Percentiles rank a stretch among this genome's conserved stretches.
Evolutionary conservation across 2,888 invertebrate genomes (phyloP).

Genomic region (Ctena decussata): DNA sequence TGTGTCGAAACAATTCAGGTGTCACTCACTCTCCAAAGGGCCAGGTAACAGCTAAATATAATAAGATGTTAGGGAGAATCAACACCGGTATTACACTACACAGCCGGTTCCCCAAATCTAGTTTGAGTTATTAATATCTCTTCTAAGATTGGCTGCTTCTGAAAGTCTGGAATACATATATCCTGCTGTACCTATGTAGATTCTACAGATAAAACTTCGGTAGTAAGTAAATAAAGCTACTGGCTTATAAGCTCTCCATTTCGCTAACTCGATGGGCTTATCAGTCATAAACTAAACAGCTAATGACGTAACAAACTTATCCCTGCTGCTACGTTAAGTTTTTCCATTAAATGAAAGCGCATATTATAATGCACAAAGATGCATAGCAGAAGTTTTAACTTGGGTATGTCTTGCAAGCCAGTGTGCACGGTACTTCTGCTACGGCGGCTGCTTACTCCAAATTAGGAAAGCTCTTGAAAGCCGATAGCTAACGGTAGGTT

Average conservation of each 20-base stretch:
- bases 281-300: not conserved
- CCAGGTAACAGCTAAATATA: not conserved
- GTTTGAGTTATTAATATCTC: slow-evolving; percentile 55
- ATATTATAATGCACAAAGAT: not conserved
- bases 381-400: not conserved
- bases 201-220: slow-evolving; percentile 12
- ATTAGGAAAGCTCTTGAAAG: slow-evolving; percentile 67
- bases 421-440: not conserved
- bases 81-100: not conserved
- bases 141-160: slow-evolving; percentile 54
- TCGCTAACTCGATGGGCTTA: not conserved
- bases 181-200: slow-evolving; percentile 52
- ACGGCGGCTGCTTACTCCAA: slow-evolving; percentile 59
- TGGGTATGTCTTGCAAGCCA: not conserved
- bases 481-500: slow-evolving; percentile 41
- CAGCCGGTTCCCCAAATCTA: slow-evolving; percentile 33
- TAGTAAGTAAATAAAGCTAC: slow-evolving; percentile 3
- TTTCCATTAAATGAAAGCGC: not conserved
- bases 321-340: not conserved
- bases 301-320: not conserved
- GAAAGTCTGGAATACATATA: slow-evolving; percentile 39
- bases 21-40: not conserved
- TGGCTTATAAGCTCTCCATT: not conserved
- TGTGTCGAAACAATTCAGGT: not conserved
- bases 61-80: not conserved